phyloP scores from a whole-genome alignment of 1,140 invertebrate genomes.

The Drosophila triauraria region DNA sequence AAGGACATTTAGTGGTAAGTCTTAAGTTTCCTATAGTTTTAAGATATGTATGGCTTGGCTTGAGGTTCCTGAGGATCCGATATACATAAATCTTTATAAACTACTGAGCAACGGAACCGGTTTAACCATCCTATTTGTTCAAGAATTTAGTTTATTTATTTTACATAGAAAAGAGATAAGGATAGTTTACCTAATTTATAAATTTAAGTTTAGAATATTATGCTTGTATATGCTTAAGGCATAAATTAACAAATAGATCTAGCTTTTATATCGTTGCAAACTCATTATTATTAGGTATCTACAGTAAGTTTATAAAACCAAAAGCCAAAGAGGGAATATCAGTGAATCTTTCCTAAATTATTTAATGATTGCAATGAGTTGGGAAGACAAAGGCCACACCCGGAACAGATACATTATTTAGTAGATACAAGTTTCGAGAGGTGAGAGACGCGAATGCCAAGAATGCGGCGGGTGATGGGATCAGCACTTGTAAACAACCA shows the following conservation, averaged over 20 bases:
- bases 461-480: slow-evolving; percentile 10
- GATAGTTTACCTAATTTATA: not conserved
- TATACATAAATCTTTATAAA: too few species aligned
- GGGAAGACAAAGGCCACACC: not conserved
- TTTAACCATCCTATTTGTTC: too few species aligned
- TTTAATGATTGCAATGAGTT: not conserved
- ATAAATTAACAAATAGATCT: not conserved
- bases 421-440: not conserved
- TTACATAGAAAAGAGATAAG: too few species aligned
- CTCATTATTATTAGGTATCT: too few species aligned
- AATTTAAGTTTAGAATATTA: not conserved
- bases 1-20: not conserved
- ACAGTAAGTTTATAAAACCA: too few species aligned
- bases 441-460: slow-evolving; percentile 10
- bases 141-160: too few species aligned
- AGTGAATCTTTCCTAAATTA: not conserved
- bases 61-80: too few species aligned
- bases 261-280: too few species aligned
- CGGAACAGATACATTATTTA: not conserved
- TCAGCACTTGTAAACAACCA: slow-evolving; percentile 17
- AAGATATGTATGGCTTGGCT: not conserved
- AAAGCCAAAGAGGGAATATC: not conserved
- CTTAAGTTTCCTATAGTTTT: not conserved
- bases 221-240: too few species aligned
- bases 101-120: too few species aligned